Conservation (phyloP, 53 echinoderm and acorn worm species). For the Paracentrotus lividus region DNA sequence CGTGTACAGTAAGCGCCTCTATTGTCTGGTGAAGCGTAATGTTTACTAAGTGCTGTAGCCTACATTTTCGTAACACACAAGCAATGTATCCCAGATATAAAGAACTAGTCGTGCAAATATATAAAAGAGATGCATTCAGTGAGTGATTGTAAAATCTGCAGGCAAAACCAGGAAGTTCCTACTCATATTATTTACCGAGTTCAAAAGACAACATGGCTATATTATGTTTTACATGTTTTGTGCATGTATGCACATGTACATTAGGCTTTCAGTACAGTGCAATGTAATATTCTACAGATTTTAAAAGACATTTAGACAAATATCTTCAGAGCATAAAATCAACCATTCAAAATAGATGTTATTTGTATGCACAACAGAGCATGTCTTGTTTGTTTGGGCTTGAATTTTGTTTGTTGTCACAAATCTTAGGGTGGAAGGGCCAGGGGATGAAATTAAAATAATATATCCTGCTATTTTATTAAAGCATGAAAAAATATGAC, state of each 20-base stretch:
- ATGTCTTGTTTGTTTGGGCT: no score
- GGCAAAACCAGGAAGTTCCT: constrained; percentile 33
- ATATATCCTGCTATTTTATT: no score
- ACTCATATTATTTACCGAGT: not conserved
- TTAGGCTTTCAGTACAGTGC: no score
- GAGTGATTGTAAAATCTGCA: not conserved
- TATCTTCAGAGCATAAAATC: no score
- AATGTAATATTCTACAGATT: not conserved
- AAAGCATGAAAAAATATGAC: no score
- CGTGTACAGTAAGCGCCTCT: not conserved
- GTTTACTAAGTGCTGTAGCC: not conserved
- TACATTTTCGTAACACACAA: not conserved
- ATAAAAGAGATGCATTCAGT: not conserved
- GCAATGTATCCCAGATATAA: not conserved
- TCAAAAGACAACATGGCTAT: not conserved
- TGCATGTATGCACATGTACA: not conserved
- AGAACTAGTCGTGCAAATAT: not conserved
- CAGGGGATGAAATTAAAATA: no score
- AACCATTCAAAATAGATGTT: no score
- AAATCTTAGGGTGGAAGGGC: no score
- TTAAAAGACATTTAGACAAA: no score
- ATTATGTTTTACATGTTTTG: not conserved
- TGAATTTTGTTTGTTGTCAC: no score
- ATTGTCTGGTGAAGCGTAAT: not conserved
- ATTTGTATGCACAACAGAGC: no score